Evolutionary conservation across 2,797 vertebrate species (phyloP), one percentile per base, ranked within the genome.

Genomic region (Pygocentrus nattereri): DNA sequence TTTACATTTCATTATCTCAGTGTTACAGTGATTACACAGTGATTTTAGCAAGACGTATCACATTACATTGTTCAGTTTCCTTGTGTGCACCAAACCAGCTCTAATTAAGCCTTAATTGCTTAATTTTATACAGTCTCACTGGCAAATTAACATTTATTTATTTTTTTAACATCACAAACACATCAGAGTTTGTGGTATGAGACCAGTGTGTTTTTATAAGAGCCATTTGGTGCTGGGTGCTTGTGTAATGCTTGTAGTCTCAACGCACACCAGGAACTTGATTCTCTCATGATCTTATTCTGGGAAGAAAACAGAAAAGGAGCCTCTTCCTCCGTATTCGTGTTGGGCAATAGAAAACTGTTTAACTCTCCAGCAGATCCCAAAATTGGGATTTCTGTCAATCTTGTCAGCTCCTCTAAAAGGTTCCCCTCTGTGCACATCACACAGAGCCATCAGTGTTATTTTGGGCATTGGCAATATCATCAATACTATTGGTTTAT

Each of bases 1-100:
- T 75, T 62, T 75, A 49, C 38, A 74, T 75, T 74, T 74, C n/a
- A 74, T 74, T 74, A 74, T 61, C 54, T 61, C 2, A 2, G 34
- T 47, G 31, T 3, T 58, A 23, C 56, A 74, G 73, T 61, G 38
- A 74, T 61, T 74, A 25, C 56, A 44, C n/a, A 38, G 19, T 13
- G 19, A 21, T 15, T 56, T 38, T 73, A 13, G 30, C 19, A 10
- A 38, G 50, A 34, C 21, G 19, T 34, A 73, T 31, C 50, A 16
- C 23, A 30, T 27, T 49, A n/a, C 50, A 34, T 16, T 73, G 25
- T 50, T 50, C 11, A 34, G 27, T 41, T 59, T 58, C 31, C 11
- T 41, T 23, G 16, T 38, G 71, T 34, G 12, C 50, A 54, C 19
- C 7, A 25, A 50, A 13, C 15, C 49, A 72, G 15, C 49, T 19